A percentile compares a stretch with the other conserved stretches of the same genome.
These are phyloP conservation scores for Scaptomyza polygonia DNA, from an alignment of 2,888 invertebrate species.

Conservation along the genomic window DNA sequence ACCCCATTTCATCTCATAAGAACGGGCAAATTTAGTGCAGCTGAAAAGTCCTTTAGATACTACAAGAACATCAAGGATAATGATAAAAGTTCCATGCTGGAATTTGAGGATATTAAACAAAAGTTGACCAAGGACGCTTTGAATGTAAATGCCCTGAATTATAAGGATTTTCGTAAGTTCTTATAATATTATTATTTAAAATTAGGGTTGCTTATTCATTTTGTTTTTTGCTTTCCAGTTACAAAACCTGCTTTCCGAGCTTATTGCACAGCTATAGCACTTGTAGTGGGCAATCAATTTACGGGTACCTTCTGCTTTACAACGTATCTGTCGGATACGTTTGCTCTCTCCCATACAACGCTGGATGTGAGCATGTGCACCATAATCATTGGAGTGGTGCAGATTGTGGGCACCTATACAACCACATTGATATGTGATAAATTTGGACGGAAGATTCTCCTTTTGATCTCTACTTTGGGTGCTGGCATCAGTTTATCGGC, in stretches of 20 bases:
- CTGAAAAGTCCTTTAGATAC: constrained; percentile 69
- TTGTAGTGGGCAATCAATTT: constrained; percentile 64
- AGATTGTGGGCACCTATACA: constrained; percentile 72
- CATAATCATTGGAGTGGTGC: constrained; percentile 76
- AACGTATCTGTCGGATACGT: constrained; percentile 75
- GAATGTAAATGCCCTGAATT: constrained; percentile 33
- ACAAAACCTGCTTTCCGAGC: constrained; percentile 60
- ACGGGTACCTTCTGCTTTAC: constrained; percentile 72
- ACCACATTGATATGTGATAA: constrained; percentile 71
- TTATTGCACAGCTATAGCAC: constrained; percentile 49
- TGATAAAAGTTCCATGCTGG: constrained; percentile 53
- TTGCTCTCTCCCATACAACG: constrained; percentile 62
- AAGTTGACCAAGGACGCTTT: constrained; percentile 45
- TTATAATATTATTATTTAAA: not conserved
- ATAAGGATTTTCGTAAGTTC: constrained; percentile 78
- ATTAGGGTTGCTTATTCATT: not conserved
- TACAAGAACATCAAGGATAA: constrained; percentile 59
- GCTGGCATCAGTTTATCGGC: constrained; percentile 58
- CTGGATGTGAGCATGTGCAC: constrained; percentile 72
- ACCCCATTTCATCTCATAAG: constrained; percentile 74
- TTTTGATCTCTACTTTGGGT: constrained; percentile 68
- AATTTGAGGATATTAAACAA: constrained; percentile 49
- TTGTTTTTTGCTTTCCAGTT: constrained; percentile 43
- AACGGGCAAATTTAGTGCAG: constrained; percentile 50
- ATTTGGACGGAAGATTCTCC: constrained; percentile 71